These are phyloP conservation scores for Bathynomus jamesi DNA, from an alignment of 1,140 invertebrate genomes.

Conservation along the genomic window DNA sequence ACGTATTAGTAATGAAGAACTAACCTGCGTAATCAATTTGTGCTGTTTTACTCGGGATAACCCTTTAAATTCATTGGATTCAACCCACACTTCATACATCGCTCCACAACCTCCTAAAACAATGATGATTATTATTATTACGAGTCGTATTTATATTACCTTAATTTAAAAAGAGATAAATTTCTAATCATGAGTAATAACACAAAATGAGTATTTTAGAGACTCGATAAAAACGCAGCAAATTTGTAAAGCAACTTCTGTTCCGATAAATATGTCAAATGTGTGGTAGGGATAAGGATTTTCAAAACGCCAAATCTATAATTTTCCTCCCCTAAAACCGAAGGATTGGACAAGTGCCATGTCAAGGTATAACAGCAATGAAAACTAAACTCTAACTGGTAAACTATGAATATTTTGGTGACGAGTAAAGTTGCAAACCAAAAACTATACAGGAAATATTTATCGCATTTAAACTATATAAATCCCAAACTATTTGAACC, in stretches of 20 bases:
- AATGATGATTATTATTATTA: conserved; percentile 27
- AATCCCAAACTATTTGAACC: too few species aligned
- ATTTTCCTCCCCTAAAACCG: too few species aligned
- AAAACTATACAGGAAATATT: too few species aligned
- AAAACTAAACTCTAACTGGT: too few species aligned
- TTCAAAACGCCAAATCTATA: too few species aligned
- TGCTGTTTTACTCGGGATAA: conserved; percentile 71
- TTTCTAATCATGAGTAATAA: neutral
- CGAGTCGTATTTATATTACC: too few species aligned
- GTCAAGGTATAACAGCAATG: too few species aligned
- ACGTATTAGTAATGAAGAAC: too few species aligned
- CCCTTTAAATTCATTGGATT: conserved; percentile 66
- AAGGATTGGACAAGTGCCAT: too few species aligned
- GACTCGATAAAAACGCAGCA: neutral
- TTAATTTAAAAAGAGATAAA: neutral
- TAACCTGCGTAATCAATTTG: conserved; percentile 56
- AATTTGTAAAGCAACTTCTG: neutral
- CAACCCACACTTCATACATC: conserved; percentile 74
- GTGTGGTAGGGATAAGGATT: neutral
- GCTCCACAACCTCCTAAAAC: conserved; percentile 69
- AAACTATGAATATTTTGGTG: too few species aligned
- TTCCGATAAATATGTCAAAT: neutral
- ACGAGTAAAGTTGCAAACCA: too few species aligned
- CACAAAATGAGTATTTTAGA: neutral
- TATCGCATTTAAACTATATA: too few species aligned